Base-by-base conservation (phyloP, 2,113 vertebrate genomes). In the Poecile atricapillus region DNA sequence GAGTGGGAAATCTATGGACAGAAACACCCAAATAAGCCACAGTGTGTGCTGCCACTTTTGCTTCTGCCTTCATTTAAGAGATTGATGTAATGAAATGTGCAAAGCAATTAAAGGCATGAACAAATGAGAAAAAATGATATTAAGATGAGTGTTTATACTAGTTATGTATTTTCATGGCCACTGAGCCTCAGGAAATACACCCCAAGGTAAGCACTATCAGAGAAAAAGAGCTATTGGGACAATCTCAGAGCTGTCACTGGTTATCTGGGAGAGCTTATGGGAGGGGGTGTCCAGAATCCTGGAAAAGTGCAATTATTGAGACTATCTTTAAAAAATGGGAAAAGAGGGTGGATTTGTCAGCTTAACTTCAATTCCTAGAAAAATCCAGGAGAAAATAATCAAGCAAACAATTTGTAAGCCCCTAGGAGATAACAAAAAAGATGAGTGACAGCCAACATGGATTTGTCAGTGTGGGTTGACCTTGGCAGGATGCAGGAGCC, bases 381-480 rank as follows among this genome's bases (percentile, higher is more conserved):
- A 97, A 95, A 90, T 94, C 68, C 79, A 44, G 86, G 68, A 94
- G 88, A 76, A 95, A 97, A 95, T 92, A 97, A 74, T 78, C 94
- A 92, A 77, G 88, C 43, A 96, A 96, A 94, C 88, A 86, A 90
- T 92, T 94, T 70, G 39, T 96, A 95, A 97, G 88, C 71, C 47
- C 52, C 30, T 67, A 53, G 79, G 69, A 96, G 88, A 86, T 90
- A 95, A 88, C 79, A 89, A 96, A 95, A 39, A 92, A 93, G 71
- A 94, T 94, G 89, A 96, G 68, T 93, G 95, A 96, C 94, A 95
- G 76, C 55, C 76, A 77, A 18, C 89, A 74, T 17, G 71, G 83
- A 92, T 93, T 94, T 96, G 71, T 92, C 88, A 83, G 50, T 46
- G n/a, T 50, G 81, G 30, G 75, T 73, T 92, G 75, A 82, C 89